Conservation (phyloP, 35 echinoderm and acorn worm species). For the Anneissia japonica region DNA sequence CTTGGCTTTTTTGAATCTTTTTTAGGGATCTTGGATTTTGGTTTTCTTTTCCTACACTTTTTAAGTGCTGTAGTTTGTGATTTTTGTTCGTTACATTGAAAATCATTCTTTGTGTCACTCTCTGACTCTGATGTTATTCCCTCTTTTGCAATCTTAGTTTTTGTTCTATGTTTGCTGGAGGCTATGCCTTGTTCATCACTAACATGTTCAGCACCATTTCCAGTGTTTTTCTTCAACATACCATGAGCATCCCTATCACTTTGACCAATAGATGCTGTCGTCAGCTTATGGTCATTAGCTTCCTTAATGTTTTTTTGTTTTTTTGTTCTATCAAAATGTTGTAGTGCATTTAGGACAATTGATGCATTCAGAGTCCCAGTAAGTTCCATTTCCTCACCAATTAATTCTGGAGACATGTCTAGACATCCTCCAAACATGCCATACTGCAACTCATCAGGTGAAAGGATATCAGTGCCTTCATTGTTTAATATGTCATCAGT, state of each 20-base stretch:
- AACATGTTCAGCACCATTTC: neutral
- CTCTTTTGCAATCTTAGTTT: neutral
- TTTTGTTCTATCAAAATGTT: neutral
- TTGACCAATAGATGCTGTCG: neutral
- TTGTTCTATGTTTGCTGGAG: neutral
- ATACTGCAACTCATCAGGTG: neutral
- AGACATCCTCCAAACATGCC: neutral
- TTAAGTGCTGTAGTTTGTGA: neutral
- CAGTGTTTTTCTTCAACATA: no score
- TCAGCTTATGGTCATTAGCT: neutral
- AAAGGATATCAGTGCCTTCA: neutral
- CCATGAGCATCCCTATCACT: no score
- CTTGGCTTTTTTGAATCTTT: neutral
- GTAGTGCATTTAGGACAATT: neutral
- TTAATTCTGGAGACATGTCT: neutral
- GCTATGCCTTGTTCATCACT: neutral
- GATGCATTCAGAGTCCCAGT: neutral
- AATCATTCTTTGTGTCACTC: neutral
- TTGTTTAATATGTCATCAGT: no score
- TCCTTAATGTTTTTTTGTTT: neutral
- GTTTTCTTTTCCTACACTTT: neutral
- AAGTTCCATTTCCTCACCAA: neutral
- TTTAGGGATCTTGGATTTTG: neutral
- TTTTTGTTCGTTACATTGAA: neutral
- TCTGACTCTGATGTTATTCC: neutral